Evolutionary conservation across 30 jellyfish, hydroid and myxozoan species (phyloP).

Genomic region (Catostylus mosaicus): DNA sequence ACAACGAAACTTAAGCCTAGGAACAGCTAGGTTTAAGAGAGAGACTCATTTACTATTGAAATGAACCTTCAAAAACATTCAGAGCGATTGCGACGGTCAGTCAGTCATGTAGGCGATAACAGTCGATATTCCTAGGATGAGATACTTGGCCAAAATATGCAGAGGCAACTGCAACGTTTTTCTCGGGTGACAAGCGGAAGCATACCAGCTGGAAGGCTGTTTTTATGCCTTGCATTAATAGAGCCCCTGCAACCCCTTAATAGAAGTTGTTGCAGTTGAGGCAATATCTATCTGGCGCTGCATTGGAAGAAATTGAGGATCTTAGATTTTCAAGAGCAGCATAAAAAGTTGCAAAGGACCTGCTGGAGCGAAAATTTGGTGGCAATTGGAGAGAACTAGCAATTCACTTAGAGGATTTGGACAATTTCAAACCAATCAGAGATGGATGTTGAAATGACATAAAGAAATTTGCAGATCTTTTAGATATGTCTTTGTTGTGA

Average conservation of each 20-base stretch:
- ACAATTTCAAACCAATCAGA: constrained; percentile 56
- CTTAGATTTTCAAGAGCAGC: constrained; percentile 52
- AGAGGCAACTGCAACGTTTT: neutral
- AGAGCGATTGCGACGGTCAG: neutral
- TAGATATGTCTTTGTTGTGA: constrained; percentile 44
- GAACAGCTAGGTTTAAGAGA: too few species aligned
- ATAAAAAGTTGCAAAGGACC: constrained; percentile 51
- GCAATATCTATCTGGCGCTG: constrained; percentile 36
- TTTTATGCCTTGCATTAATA: constrained; percentile 22
- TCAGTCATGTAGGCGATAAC: neutral
- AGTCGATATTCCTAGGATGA: neutral
- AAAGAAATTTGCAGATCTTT: too few species aligned
- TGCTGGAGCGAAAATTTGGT: constrained; percentile 40
- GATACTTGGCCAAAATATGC: neutral
- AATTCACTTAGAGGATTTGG: constrained; percentile 63
- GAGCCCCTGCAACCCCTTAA: constrained; percentile 38
- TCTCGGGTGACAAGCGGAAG: neutral
- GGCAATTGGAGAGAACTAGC: constrained; percentile 23
- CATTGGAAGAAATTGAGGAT: constrained; percentile 16
- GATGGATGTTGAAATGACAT: too few species aligned
- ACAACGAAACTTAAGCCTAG: neutral
- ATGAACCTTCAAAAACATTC: neutral
- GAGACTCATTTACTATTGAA: too few species aligned
- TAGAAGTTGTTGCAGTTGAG: constrained; percentile 28
- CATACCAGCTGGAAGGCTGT: constrained; percentile 26